Evolutionary conservation across 2,113 vertebrate species (phyloP), one percentile per base, ranked within the genome.

Genomic region (Halichoerus grypus): DNA sequence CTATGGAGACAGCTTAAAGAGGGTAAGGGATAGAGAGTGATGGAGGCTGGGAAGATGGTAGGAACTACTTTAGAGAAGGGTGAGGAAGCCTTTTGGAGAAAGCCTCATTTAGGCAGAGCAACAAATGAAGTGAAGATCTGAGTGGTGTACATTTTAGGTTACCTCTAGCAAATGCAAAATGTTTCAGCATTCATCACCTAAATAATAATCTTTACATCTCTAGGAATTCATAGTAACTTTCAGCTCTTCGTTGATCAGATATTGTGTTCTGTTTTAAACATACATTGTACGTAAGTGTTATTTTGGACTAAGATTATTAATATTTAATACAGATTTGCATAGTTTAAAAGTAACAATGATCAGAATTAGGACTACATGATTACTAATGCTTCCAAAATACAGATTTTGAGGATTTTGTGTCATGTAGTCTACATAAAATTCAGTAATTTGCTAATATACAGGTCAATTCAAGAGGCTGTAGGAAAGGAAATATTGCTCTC

Each of bases 281-380:
- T 42, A 53, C 7, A 31, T 61, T 72, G 84, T 59, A 65, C 0
- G n/a, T 16, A 51, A 31, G 2, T 85, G 49, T 28, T 90, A 33
- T 74, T 93, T 77, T 77, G 12, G 21, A 87, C 46, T 61, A 71
- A 91, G 42, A 61, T 33, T 79, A 59, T 81, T 53, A 67, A 53
- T 39, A 86, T 82, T 80, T 92, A 81, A 81, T 86, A 51, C 7
- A 95, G 18, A 57, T 96, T 39, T 89, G 16, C 84, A 53, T 67
- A 67, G 87, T 51, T 67, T 82, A 57, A 49, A 94, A 91, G 33
- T 82, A 51, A 92, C 24, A 59, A 51, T 83, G 33, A 33, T 16
- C 14, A 69, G 31, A 65, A 9, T 46, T 46, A 46, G 33, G 24
- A 67, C 11, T 67, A 59, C 19, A 72, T 21, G 24, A 86, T 87